phyloP scores from a whole-genome alignment of 2,797 vertebrate species.

The Sebastes kiyomatsui region DNA sequence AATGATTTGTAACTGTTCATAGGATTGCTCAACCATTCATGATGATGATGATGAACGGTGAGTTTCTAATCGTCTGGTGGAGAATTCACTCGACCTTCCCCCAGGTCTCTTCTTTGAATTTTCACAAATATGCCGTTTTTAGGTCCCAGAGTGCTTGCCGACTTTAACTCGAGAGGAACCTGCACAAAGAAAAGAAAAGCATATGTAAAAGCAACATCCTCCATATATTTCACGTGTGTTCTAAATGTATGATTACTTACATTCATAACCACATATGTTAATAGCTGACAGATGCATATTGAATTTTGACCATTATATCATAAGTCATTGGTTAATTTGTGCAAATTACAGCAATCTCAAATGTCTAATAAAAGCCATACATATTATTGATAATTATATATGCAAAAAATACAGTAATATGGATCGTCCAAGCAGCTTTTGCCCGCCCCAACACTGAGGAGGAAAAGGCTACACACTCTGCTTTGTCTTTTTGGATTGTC shows the following conservation, averaged over 20 bases:
- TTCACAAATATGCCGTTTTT: slow-evolving; percentile 89
- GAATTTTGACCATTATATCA: not conserved
- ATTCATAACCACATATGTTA: not conserved
- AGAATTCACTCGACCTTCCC: not conserved
- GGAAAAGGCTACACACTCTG: too few species aligned
- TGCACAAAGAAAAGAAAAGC: slow-evolving; percentile 47
- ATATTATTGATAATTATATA: not conserved
- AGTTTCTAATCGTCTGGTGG: not conserved
- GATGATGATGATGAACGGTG: not conserved
- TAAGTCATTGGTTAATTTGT: not conserved
- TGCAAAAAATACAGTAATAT: not conserved
- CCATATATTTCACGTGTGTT: not conserved
- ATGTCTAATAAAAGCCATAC: not conserved
- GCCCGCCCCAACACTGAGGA: too few species aligned
- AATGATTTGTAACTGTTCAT: not conserved
- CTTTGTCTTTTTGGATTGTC: too few species aligned
- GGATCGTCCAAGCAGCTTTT: too few species aligned
- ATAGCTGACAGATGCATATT: not conserved
- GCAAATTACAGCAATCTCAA: not conserved
- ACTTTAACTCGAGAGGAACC: slow-evolving; percentile 91
- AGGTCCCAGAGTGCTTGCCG: slow-evolving; percentile 87
- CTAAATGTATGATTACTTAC: not conserved
- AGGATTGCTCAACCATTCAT: not conserved
- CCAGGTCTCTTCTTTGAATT: slow-evolving; percentile 68
- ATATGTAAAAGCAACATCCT: not conserved